Conservation (phyloP, 1,140 invertebrate species). For the Semibalanus balanoides region DNA sequence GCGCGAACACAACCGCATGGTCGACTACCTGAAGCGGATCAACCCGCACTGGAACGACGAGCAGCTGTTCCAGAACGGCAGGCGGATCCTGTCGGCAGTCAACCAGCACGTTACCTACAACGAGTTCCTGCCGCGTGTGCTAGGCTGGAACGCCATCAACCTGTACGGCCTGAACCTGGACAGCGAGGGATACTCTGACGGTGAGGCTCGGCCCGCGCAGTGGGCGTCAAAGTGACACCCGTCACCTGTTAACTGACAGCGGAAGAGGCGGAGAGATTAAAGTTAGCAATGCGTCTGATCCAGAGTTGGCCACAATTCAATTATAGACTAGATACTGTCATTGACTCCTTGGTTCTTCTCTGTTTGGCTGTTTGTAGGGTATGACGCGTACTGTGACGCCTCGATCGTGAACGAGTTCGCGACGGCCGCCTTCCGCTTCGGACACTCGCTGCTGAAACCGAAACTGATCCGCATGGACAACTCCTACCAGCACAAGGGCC, state of each 20-base stretch:
- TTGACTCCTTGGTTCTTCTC: no score
- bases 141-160: slow-evolving; percentile 36
- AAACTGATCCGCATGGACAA: slow-evolving; percentile 39
- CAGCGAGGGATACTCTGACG: slow-evolving; percentile 39
- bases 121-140: slow-evolving; percentile 42
- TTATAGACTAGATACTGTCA: no score
- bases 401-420: slow-evolving; percentile 49
- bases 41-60: slow-evolving; percentile 46
- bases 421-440: slow-evolving; percentile 46
- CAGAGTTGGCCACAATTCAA: no score
- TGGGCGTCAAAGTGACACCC: no score
- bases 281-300: no score
- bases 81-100: slow-evolving; percentile 42
- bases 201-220: slow-evolving; percentile 19
- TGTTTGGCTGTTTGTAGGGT: slow-evolving; percentile 31
- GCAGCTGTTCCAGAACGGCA: slow-evolving; percentile 34
- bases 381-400: slow-evolving; percentile 43
- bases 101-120: slow-evolving; percentile 48
- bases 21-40: slow-evolving; percentile 30
- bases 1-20: slow-evolving; percentile 42
- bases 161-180: slow-evolving; percentile 32
- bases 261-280: no score
- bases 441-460: slow-evolving; percentile 47
- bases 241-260: no score
- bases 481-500: slow-evolving; percentile 14